Conservation (phyloP, 2,113 vertebrate species). For the Lathamus discolor region DNA sequence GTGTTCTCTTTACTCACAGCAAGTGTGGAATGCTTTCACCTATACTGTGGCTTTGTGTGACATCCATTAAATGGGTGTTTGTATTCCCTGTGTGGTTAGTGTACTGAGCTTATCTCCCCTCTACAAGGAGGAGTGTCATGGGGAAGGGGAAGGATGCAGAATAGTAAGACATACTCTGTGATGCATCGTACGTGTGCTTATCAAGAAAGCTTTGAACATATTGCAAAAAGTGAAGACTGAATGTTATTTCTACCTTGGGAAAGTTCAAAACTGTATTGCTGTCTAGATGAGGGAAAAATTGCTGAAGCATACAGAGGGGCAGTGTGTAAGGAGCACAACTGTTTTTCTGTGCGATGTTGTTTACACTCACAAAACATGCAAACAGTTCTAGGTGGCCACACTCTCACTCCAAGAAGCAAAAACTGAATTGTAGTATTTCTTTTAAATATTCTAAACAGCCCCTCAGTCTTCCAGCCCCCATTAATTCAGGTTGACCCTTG, state of each 20-base stretch:
- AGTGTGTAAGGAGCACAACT: neutral
- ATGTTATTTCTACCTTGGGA: constrained; percentile 29
- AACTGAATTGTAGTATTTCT: neutral
- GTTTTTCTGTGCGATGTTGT: neutral
- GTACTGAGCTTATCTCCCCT: neutral
- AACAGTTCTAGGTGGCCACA: neutral
- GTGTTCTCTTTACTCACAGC: neutral
- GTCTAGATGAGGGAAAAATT: constrained; percentile 52
- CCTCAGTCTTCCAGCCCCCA: neutral
- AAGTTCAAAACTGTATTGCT: constrained; percentile 17
- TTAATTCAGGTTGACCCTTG: neutral
- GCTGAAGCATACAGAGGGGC: neutral
- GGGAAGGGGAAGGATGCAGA: neutral
- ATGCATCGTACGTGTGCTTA: neutral
- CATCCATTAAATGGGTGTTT: constrained; percentile 4
- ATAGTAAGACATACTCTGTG: neutral
- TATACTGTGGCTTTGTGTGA: neutral
- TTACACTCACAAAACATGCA: neutral
- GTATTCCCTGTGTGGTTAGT: neutral
- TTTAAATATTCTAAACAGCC: neutral
- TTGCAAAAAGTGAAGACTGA: neutral
- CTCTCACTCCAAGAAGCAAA: neutral
- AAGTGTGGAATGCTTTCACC: neutral
- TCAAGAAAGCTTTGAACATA: constrained; percentile 31
- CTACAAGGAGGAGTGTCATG: neutral